Evolutionary conservation across 37 sponge, comb jelly and placozoan genomes (phyloP).

Genomic region (Spongilla lacustris): DNA sequence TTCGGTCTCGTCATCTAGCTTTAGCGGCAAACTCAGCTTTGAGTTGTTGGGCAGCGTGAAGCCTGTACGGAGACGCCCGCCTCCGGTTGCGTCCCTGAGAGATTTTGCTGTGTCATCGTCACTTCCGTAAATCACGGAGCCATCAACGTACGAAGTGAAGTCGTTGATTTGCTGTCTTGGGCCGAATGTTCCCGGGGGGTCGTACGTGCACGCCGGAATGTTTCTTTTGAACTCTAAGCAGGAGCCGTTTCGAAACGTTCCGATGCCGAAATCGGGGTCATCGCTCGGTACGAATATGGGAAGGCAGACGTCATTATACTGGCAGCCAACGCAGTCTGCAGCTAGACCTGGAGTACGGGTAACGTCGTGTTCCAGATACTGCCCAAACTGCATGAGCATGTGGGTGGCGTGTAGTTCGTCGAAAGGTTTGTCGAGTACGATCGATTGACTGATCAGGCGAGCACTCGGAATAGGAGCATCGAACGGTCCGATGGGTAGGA

Average conservation of each 20-base stretch:
- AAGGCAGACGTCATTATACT: conserved; percentile 45
- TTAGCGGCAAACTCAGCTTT: not conserved
- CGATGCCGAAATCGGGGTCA: conserved; percentile 48
- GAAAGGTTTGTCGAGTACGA: not conserved
- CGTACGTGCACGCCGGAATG: conserved; percentile 34
- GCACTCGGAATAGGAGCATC: conserved; percentile 72
- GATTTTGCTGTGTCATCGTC: not conserved
- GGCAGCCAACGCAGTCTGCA: conserved; percentile 45
- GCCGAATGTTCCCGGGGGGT: conserved; percentile 16
- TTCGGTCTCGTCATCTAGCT: not conserved
- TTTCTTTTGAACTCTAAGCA: conserved; percentile 73
- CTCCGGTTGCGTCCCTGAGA: not conserved
- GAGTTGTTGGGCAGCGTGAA: not conserved
- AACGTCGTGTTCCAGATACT: conserved; percentile 93
- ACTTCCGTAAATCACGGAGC: conserved; percentile 74
- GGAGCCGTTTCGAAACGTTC: conserved; percentile 37
- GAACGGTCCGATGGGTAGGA: conserved; percentile 25
- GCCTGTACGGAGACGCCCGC: not conserved
- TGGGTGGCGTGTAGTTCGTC: conserved; percentile 64
- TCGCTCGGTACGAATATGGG: conserved; percentile 44
- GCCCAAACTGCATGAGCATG: conserved; percentile 95
- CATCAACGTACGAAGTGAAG: conserved; percentile 79
- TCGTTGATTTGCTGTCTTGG: conserved; percentile 80
- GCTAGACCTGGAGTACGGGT: conserved; percentile 53
- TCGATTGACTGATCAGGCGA: conserved; percentile 39